Base-by-base conservation (phyloP, 2,888 invertebrate genomes). In the Epirrhoe tristata region DNA sequence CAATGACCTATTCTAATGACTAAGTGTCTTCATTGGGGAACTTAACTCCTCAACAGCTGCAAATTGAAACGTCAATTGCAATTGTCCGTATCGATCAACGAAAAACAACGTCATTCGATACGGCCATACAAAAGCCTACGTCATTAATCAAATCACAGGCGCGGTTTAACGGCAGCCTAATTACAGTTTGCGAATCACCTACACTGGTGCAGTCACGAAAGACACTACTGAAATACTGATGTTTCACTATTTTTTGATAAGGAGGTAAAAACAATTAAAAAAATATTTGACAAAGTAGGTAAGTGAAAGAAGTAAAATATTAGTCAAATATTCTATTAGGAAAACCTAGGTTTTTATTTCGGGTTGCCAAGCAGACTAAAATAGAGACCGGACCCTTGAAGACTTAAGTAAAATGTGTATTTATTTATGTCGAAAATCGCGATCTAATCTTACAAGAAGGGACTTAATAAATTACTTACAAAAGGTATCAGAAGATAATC, bases 81-180 rank as follows among this genome's bases (percentile, higher is more conserved):
- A 54, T 36, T 14, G 6, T 6, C 46, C 46, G 14, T 46, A 4
- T 12, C 16, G 16, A 83, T 83, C 77, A 78, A 70, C 74, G 79
- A 86, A 87, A 86, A 87, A 87, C 83, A 83, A 78, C 73, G 73
- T 76, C 73, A 67, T 74, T 69, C 72, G 71, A 71, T 74, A 63
- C 63, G 68, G 69, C 72, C 69, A 74, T 76, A 73, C 73, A 76
- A 80, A 78, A 55, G 12, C 12, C 39, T 5, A 67, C 71, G 75
- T 74, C 82, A 84, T 92, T 91, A 91, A 92, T 92, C 92, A 92
- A 90, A 91, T 90, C 90, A 86, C 83, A 80, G 57, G 54, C 83
- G 88, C 84, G 90, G 91, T 88, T 87, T 89, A 88, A 91, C 90
- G 87, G 86, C 89, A 82, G 86, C 85, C 91, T 92, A 93, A 93